These are phyloP conservation scores for Patella caerulea DNA, from an alignment of 2,888 invertebrate genomes.

Conservation along the genomic window DNA sequence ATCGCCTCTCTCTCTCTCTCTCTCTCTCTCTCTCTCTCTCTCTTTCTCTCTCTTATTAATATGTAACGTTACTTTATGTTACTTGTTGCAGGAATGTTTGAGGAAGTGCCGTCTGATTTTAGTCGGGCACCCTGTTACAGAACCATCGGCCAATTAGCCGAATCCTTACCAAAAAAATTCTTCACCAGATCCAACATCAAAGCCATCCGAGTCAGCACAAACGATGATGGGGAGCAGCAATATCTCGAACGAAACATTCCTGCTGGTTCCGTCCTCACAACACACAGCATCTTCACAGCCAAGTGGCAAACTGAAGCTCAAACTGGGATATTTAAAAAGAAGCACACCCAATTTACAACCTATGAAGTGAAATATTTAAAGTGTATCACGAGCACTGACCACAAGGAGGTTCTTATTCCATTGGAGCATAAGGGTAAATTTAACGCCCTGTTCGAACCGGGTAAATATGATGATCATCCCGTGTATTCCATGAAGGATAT, in stretches of 20 bases:
- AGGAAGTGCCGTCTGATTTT: constrained; percentile 60
- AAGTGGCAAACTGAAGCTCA: constrained; percentile 58
- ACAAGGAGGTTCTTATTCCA: constrained; percentile 54
- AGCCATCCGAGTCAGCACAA: constrained; percentile 46
- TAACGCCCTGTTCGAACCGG: constrained; percentile 57
- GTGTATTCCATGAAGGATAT: constrained; percentile 62
- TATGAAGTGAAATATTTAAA: constrained; percentile 58
- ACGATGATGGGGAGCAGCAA: constrained; percentile 38
- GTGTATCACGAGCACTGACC: constrained; percentile 48
- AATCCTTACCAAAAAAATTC: constrained; percentile 54
- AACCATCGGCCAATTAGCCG: constrained; percentile 55
- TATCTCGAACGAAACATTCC: constrained; percentile 53
- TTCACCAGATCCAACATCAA: constrained; percentile 57
- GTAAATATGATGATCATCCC: constrained; percentile 44
- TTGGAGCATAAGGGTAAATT: constrained; percentile 55
- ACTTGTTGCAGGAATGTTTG: constrained; percentile 56
- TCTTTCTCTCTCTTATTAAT: too few relatives aligned
- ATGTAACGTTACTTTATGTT: too few relatives aligned
- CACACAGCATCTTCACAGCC: constrained; percentile 54
- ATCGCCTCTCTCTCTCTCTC: too few relatives aligned
- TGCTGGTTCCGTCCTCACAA: constrained; percentile 51
- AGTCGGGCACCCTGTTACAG: constrained; percentile 47
- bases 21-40: too few relatives aligned
- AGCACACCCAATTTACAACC: constrained; percentile 53
- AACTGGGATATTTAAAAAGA: constrained; percentile 55